phyloP scores from a whole-genome alignment of 2,113 vertebrate genomes.

The Pachypanchax playfairii region DNA sequence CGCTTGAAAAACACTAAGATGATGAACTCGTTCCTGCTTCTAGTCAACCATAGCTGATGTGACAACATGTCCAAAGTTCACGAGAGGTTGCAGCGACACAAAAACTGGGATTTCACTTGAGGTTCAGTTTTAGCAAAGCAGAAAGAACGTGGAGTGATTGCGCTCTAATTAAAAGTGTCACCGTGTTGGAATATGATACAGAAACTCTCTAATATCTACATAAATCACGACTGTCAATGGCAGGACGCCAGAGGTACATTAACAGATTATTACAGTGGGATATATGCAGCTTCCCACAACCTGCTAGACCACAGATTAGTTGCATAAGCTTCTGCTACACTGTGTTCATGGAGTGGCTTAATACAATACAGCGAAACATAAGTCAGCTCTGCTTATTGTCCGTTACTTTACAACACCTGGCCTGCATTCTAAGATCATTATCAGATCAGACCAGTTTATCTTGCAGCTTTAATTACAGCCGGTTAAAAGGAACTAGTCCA shows the following conservation, averaged over 20 bases:
- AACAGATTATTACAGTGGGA: constrained; percentile 62
- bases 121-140: not conserved
- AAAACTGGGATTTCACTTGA: not conserved
- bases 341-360: constrained; percentile 28
- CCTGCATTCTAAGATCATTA: constrained; percentile 28
- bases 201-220: constrained; percentile 52
- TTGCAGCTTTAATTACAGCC: constrained; percentile 34
- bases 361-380: constrained; percentile 3
- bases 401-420: constrained; percentile 16
- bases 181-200: constrained; percentile 37
- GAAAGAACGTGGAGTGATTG: no score
- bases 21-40: constrained; percentile 38
- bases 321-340: constrained; percentile 55
- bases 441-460: constrained; percentile 11
- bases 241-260: constrained; percentile 59
- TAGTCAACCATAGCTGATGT: constrained; percentile 22
- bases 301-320: constrained; percentile 56
- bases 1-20: no score
- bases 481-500: constrained; percentile 6
- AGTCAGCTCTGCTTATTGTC: constrained; percentile 20
- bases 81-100: constrained; percentile 16
- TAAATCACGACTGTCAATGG: constrained; percentile 60
- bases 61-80: constrained; percentile 37
- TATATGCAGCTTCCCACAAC: constrained; percentile 18
- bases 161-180: constrained; percentile 52